Evolutionary conservation across 2,888 invertebrate species (phyloP).

Genomic region (Ypsolopha scabrella): DNA sequence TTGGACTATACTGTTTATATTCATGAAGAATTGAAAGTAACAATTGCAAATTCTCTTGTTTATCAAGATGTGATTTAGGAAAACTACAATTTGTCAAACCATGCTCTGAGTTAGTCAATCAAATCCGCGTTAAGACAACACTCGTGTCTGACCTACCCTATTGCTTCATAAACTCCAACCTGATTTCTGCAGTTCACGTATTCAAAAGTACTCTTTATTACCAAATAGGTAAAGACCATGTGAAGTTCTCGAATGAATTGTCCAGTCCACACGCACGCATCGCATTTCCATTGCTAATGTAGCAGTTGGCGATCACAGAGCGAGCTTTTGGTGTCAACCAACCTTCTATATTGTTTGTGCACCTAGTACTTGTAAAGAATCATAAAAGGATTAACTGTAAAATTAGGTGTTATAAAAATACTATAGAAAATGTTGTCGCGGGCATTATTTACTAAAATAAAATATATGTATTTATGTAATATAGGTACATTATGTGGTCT

Average conservation of each 20-base stretch:
- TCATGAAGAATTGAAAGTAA: not conserved
- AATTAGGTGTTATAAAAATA: too few species aligned
- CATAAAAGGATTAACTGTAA: constrained; percentile 30
- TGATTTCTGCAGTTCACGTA: too few species aligned
- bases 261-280: constrained; percentile 25
- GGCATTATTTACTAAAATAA: too few species aligned
- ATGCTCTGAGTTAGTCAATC: constrained; percentile 10
- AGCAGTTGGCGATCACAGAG: not conserved
- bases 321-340: constrained; percentile 33
- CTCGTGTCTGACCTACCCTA: constrained; percentile 61
- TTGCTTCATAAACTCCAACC: constrained; percentile 35
- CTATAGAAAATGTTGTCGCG: too few species aligned
- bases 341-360: constrained; percentile 23
- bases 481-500: too few species aligned
- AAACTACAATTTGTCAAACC: constrained; percentile 2
- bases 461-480: too few species aligned
- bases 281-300: constrained; percentile 57
- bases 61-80: not conserved
- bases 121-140: constrained; percentile 28
- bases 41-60: too few species aligned
- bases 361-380: constrained; percentile 36
- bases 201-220: too few species aligned
- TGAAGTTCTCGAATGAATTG: not conserved
- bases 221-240: too few species aligned
- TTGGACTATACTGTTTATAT: too few species aligned